Conservation (phyloP, 2,113 vertebrate species). For the Coptodon rendalli region DNA sequence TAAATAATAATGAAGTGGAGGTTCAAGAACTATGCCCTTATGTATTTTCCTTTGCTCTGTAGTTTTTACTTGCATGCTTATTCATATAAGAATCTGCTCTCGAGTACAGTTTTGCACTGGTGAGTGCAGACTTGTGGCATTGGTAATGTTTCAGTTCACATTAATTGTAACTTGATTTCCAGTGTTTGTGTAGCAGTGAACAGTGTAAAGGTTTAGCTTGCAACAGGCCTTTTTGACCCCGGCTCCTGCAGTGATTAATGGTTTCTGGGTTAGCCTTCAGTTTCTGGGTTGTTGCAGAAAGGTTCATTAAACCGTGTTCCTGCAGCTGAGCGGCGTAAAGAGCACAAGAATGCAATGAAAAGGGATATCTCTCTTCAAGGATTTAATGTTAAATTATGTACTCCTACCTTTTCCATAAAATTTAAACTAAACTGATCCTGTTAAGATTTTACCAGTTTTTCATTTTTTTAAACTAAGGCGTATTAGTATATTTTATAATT, state of each 20-base stretch:
- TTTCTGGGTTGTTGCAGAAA: neutral
- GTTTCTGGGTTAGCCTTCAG: neutral
- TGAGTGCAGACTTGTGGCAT: neutral
- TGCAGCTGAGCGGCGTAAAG: neutral
- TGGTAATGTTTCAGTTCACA: neutral
- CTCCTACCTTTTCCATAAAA: neutral
- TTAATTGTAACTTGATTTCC: neutral
- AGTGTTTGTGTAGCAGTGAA: neutral
- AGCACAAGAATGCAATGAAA: neutral
- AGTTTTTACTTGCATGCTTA: neutral
- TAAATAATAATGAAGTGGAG: neutral
- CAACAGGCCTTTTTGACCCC: neutral
- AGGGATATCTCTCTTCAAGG: neutral
- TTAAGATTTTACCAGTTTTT: neutral
- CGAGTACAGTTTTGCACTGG: neutral
- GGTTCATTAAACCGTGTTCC: neutral
- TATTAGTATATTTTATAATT: too few species aligned
- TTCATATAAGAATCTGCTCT: neutral
- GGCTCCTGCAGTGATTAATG: neutral
- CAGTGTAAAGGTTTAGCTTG: neutral
- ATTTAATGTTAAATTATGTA: accelerated
- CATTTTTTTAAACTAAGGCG: accelerated
- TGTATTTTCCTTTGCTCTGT: accelerated
- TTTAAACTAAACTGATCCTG: accelerated
- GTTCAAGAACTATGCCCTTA: accelerated